Conservation (phyloP, 1,140 invertebrate species). For the Xylocopa sonorina region DNA sequence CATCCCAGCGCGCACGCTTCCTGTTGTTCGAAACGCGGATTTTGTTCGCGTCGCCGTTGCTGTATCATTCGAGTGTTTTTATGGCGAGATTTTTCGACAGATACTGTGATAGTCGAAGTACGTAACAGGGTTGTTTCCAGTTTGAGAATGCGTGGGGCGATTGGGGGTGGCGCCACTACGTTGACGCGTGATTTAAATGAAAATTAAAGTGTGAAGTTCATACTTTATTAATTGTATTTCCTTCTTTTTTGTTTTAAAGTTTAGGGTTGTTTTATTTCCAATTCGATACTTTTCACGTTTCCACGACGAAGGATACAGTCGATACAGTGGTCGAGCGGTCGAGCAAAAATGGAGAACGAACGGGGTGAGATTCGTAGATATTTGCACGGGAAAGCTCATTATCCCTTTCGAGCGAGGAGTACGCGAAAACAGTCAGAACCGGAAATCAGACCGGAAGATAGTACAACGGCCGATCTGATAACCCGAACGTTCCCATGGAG, state of each 20-base stretch:
- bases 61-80: background rate
- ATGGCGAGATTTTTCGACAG: no score
- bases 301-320: background rate
- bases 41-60: background rate
- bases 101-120: no score
- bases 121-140: no score
- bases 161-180: no score
- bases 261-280: no score
- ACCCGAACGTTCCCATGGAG: background rate
- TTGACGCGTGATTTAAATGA: no score
- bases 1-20: no score
- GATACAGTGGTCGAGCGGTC: background rate
- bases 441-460: slow-evolving; percentile 22
- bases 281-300: background rate
- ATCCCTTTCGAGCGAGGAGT: background rate
- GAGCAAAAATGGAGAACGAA: background rate
- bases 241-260: no score
- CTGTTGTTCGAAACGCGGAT: background rate
- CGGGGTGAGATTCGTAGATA: slow-evolving; percentile 4
- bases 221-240: no score
- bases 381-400: slow-evolving; percentile 9
- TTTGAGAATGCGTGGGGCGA: no score
- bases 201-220: no score
- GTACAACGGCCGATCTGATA: background rate
- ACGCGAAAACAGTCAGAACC: background rate